Evolutionary conservation across 2,888 invertebrate genomes (phyloP), one percentile per base, ranked within the genome.

Genomic region (Phragmatobia fuliginosa): DNA sequence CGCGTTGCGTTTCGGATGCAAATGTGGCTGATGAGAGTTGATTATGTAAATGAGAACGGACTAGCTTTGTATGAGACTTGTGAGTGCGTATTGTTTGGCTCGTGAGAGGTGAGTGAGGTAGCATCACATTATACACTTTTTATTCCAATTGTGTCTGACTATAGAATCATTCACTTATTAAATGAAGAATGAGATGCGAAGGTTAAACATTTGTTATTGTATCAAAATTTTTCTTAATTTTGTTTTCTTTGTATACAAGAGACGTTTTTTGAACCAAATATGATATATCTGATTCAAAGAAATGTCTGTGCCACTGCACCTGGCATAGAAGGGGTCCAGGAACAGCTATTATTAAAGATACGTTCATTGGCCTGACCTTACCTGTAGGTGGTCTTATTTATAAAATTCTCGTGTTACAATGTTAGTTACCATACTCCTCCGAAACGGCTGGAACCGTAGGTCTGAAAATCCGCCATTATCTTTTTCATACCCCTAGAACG

Each of bases 1-100:
- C 86, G 82, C 80, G 83, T 86, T 90, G 89, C 89, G 89, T 92
- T 92, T 91, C 87, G 83, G 87, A 92, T 92, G 92, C 91, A 91
- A 93, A 92, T 92, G 87, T 85, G 80, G 85, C 83, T 91, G 92
- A 92, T 92, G 91, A 89, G 91, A 90, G 92, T 92, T 92, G 88
- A 92, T 92, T 92, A 93, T 93, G 92, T 87, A 91, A 92, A 93
- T 92, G 86, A 85, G 87, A 79, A 80, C 83, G 78, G 83, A 86
- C 83, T 89, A 86, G 83, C 84, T 83, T 84, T 87, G 84, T 85
- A 83, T 80, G 83, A 83, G 84, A 83, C 82, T 79, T 73, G 28
- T 80, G 78, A 79, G 84, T 87, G 87, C 86, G 87, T 89, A 88
- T 88, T 89, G 89, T 89, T 81, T 86, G 77, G 72, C 64, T 80